Base-by-base conservation (phyloP, 2,113 vertebrate species). In the Tragulus kanchil region DNA sequence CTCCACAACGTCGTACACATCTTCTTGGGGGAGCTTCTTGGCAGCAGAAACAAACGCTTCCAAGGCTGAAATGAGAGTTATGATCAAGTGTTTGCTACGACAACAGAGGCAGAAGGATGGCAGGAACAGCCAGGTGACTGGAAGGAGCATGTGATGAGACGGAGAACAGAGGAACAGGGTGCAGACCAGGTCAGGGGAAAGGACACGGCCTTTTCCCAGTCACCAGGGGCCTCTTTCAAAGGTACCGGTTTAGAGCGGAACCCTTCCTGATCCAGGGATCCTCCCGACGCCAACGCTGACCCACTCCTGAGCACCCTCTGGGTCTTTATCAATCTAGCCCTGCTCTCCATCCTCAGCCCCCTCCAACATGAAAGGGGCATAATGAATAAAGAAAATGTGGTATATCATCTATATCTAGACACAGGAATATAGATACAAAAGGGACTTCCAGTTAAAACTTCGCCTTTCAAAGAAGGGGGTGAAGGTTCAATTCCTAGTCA, bases 1-100 rank as follows among this genome's bases (percentile, higher is more conserved):
- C 89, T 99, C 99, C 54, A 99, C 99, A 0, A 99, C 99, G 95
- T 99, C 99, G 8, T 99, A 99, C 10, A 99, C 4, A 0, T 98
- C 98, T 16, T 98, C 65, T 3, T 96, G 98, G 0, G 99, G 99
- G 26, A 99, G 98, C 59, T 98, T 98, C 98, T 98, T 99, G 3
- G 99, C 99, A 4, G 98, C 87, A 0, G 98, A 97, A 83, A 99
- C 91, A 95, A 99, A 99, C 0, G 96, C 99, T 92, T 99, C 98
- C 97, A 99, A 98, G 52, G 99, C 99, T 99, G 97, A 56, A 98
- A 96, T 0, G 12, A 31, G 19, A 58, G 73, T 75, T 42, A 58
- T 0, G 3, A 15, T 59, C 54, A 85, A n/a, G 52, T 0, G 23
- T 95, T 36, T 0, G 5, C 48, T 6, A n/a, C 8, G 1, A 21